Percentiles rank a stretch among this genome's conserved stretches.
These are phyloP conservation scores for Drosophila tani DNA, from an alignment of 1,140 invertebrate species.

Conservation along the genomic window DNA sequence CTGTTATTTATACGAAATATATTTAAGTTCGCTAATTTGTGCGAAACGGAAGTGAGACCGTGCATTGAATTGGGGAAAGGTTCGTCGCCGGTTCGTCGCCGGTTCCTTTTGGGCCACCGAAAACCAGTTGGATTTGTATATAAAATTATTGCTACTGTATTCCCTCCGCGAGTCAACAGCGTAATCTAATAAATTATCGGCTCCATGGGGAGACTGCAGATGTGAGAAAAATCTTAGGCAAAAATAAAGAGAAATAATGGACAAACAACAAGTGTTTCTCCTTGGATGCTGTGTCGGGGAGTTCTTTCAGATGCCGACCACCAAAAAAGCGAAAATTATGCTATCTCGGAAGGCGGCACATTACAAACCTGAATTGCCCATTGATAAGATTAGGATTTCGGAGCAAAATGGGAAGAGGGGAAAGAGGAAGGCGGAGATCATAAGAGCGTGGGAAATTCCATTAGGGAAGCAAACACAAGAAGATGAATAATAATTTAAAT, in stretches of 20 bases:
- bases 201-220: background rate
- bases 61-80: constrained; percentile 17
- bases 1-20: constrained; percentile 46
- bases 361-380: constrained; percentile 8
- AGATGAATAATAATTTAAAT: background rate
- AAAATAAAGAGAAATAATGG: background rate
- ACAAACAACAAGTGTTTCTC: constrained; percentile 14
- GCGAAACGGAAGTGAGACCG: constrained; percentile 45
- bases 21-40: constrained; percentile 45
- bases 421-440: background rate
- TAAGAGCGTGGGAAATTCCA: constrained; percentile 48
- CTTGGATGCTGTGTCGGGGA: constrained; percentile 17
- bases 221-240: constrained; percentile 10
- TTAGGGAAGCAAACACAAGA: background rate
- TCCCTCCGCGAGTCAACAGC: background rate
- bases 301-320: constrained; percentile 49
- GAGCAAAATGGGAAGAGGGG: constrained; percentile 6
- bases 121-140: constrained; percentile 30
- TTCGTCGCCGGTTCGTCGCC: constrained; percentile 33
- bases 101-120: constrained; percentile 21
- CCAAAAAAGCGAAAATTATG: constrained; percentile 28
- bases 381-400: constrained; percentile 64
- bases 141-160: constrained; percentile 7
- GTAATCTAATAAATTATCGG: constrained; percentile 29
- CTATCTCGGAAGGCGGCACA: constrained; percentile 12